Base-by-base conservation (phyloP, 2,888 invertebrate species). In the Hypolimnas misippus region DNA sequence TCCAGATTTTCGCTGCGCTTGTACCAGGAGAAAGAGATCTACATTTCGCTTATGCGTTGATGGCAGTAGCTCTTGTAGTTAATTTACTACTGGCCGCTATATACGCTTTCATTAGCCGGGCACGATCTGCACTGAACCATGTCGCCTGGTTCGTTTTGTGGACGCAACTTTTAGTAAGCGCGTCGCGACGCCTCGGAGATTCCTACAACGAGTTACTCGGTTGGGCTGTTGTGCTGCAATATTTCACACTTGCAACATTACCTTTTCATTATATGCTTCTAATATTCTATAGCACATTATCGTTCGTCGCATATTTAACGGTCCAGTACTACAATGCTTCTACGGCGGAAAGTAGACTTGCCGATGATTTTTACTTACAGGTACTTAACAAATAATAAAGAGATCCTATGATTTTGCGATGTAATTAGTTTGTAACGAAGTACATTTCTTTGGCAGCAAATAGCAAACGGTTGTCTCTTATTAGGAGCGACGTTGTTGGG, bases 401-500 rank as follows among this genome's bases (percentile, higher is more conserved):
- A 21, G 35, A n/a, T n/a, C n/a, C n/a, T 21, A 25, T 31, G 10
- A 16, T 8, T 44, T n/a, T 7, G 17, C 12, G 5, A 17, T 21
- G 14, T 10, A 1, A 31, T 46, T 8, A 25, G 8, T 49, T 40
- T 33, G 14, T 51, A 59, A 35, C 19, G 44, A 21, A 29, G 19
- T 25, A 3, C 51, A 50, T 33, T 65, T 61, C 46, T 75, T 78
- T 73, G 56, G 59, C 81, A 97, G 97, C 93, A 96, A 84, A 87
- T 93, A 69, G 95, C 96, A 31, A 96, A 96, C 82, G 91, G 93
- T 55, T 89, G 96, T 35, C 87, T 97, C 50, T 93, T 97, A 70
- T 74, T 95, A 61, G 94, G 96, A 56, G 95, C 97, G 12, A 95
- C 96, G 62, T 81, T 95, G 29, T 92, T 98, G 73, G 98, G 98